Percentiles rank a stretch among this genome's conserved stretches.
These are phyloP conservation scores for Agrotis clavis DNA, from an alignment of 2,888 invertebrate genomes.

Conservation along the genomic window DNA sequence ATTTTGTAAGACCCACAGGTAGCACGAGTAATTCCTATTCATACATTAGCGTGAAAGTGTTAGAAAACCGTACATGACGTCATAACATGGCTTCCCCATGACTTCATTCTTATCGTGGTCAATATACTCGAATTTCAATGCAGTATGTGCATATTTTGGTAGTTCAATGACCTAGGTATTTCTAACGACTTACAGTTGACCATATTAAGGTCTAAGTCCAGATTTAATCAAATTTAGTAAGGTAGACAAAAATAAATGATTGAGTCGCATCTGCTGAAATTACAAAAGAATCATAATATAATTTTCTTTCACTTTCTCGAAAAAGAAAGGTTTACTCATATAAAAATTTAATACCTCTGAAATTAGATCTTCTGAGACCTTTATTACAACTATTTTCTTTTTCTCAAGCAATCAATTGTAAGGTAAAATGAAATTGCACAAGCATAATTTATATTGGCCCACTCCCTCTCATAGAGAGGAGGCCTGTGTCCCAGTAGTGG, in stretches of 20 bases:
- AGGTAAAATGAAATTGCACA: not conserved
- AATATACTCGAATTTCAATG: not conserved
- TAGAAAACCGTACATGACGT: too few relatives aligned
- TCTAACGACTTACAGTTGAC: not conserved
- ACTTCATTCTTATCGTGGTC: too few relatives aligned
- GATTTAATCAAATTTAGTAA: not conserved
- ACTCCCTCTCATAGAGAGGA: too few relatives aligned
- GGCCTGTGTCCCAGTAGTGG: too few relatives aligned
- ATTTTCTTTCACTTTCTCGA: not conserved
- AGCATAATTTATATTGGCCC: not conserved
- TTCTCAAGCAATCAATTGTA: not conserved
- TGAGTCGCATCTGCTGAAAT: conserved; percentile 5
- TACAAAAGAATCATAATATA: conserved; percentile 7
- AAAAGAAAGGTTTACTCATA: conserved; percentile 4
- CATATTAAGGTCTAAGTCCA: not conserved
- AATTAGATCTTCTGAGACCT: conserved; percentile 16
- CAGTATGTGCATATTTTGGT: not conserved
- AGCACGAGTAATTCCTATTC: too few relatives aligned
- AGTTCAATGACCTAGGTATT: not conserved
- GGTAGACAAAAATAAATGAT: not conserved
- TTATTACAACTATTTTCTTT: not conserved
- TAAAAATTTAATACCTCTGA: conserved; percentile 16
- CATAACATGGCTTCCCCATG: too few relatives aligned
- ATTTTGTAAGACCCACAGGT: too few relatives aligned
- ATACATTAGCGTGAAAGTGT: too few relatives aligned